A percentile compares a stretch with the other conserved stretches of the same genome.
phyloP scores from a whole-genome alignment of 53 echinoderm and acorn worm genomes.

The Holothuria scabra region DNA sequence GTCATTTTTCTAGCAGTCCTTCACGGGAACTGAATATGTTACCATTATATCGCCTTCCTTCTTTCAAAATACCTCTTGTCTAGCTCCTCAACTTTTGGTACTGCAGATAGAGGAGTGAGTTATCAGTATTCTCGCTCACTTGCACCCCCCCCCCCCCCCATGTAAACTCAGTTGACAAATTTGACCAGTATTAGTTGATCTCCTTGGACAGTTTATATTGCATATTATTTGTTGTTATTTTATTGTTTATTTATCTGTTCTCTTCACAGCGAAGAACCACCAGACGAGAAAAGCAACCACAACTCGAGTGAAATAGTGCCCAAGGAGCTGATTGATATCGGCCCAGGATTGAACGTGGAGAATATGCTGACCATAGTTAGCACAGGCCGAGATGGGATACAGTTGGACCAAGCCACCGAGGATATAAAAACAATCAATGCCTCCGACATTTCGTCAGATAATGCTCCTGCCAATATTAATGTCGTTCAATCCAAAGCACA shows the following conservation, averaged over 20 bases:
- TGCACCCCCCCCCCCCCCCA: too few species aligned
- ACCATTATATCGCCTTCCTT: too few species aligned
- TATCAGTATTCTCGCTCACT: too few species aligned
- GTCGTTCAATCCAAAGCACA: constrained; percentile 1
- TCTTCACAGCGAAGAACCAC: not conserved
- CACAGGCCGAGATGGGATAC: too few species aligned
- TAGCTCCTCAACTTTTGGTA: too few species aligned
- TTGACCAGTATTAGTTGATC: too few species aligned
- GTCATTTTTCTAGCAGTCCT: too few species aligned
- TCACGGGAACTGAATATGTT: too few species aligned
- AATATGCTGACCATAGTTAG: not conserved
- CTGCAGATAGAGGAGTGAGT: too few species aligned
- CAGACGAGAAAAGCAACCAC: constrained; percentile 2
- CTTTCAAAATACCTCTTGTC: too few species aligned
- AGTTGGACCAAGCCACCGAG: not conserved
- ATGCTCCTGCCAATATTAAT: not conserved
- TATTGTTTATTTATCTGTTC: not conserved
- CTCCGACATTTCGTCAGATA: not conserved
- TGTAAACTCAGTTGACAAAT: too few species aligned
- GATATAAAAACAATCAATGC: not conserved
- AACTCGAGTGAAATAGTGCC: not conserved
- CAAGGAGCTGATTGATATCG: not conserved
- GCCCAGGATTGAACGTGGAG: not conserved
- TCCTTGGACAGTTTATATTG: too few species aligned
- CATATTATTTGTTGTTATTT: not conserved